Conservation (phyloP, 2,888 invertebrate species). For the Candidula unifasciata region DNA sequence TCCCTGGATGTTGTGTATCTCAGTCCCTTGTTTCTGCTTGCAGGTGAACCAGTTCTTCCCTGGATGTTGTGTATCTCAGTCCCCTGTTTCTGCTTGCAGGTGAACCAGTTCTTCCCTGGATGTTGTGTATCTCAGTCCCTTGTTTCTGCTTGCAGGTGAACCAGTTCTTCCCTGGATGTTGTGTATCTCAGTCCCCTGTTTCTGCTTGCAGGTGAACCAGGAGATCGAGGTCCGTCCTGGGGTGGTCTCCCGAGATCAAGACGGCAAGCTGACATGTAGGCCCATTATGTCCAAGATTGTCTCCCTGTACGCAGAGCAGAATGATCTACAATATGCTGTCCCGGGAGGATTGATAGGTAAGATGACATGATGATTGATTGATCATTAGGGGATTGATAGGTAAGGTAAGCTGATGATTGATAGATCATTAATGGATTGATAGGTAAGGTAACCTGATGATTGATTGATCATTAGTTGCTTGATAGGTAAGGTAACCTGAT, state of each 20-base stretch:
- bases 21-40: too few relatives aligned
- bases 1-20: too few relatives aligned
- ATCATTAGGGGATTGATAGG: neutral
- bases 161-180: neutral
- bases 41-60: too few relatives aligned
- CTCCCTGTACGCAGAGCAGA: conserved; percentile 97
- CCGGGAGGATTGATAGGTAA: conserved; percentile 97
- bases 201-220: conserved; percentile 88
- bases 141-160: too few relatives aligned
- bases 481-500: too few relatives aligned
- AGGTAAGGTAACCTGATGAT: too few relatives aligned
- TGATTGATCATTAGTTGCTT: too few relatives aligned
- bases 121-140: too few relatives aligned
- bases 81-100: too few relatives aligned
- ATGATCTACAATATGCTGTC: conserved; percentile 97
- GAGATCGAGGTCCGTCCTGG: conserved; percentile 99
- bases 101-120: too few relatives aligned
- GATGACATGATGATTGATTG: neutral
- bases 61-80: too few relatives aligned
- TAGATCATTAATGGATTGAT: too few relatives aligned
- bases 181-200: neutral
- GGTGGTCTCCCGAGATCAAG: conserved; percentile 95
- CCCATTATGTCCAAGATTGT: conserved; percentile 98
- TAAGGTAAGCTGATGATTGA: neutral
- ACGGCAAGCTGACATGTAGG: conserved; percentile 95